Evolutionary conservation across 2,113 vertebrate genomes (phyloP).

Genomic region (Atractosteus spatula): DNA sequence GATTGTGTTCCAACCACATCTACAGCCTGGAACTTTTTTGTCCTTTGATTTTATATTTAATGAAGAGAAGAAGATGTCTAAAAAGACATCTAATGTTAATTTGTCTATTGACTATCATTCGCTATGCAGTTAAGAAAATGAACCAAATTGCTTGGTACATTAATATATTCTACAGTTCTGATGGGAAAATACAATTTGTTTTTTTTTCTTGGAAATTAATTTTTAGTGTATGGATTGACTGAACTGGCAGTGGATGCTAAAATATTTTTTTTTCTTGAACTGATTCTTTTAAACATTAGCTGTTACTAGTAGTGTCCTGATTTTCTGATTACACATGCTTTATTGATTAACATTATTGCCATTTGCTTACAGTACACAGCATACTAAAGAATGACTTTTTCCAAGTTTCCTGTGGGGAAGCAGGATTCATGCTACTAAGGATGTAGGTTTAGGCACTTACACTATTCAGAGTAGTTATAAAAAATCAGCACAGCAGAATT

Average conservation of each 20-base stretch:
- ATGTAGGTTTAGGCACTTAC: background rate
- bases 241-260: constrained; percentile 1
- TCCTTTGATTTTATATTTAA: too few species aligned
- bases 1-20: too few species aligned
- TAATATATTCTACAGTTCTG: too few species aligned
- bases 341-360: constrained; percentile 31
- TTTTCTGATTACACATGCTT: constrained; percentile 31
- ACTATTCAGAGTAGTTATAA: background rate
- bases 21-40: too few species aligned
- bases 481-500: background rate
- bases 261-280: constrained; percentile 21
- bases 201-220: too few species aligned
- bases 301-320: constrained; percentile 26
- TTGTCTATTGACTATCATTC: too few species aligned
- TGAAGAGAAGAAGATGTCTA: background rate
- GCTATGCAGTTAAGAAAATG: too few species aligned
- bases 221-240: background rate
- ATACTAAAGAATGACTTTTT: constrained; percentile 19
- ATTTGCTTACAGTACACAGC: constrained; percentile 21
- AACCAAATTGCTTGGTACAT: too few species aligned
- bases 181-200: too few species aligned
- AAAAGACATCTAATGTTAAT: too few species aligned
- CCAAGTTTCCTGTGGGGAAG: background rate
- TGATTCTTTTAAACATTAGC: constrained; percentile 12
- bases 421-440: background rate